Evolutionary conservation across 2,888 invertebrate genomes (phyloP).

Genomic region (Microplitis manilae): DNA sequence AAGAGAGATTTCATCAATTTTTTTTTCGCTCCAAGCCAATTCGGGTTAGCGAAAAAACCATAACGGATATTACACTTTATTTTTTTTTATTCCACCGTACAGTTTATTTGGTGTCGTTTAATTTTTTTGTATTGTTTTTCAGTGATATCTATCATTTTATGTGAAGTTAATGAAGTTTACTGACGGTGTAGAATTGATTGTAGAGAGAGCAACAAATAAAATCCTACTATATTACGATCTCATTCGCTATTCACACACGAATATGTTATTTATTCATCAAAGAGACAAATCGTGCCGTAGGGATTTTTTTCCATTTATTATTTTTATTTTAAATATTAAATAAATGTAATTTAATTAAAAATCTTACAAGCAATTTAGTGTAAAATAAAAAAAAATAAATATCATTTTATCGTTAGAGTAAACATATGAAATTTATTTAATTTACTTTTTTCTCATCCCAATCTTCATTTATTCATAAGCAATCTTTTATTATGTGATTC

Average conservation of each 20-base stretch:
- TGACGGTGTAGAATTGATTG: not conserved
- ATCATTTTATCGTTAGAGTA: not conserved
- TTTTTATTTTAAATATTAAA: not conserved
- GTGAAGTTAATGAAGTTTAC: not conserved
- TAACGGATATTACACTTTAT: not conserved
- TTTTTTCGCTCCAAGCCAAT: constrained; percentile 1
- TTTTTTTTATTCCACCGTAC: not conserved
- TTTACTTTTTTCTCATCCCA: not conserved
- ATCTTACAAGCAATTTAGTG: not conserved
- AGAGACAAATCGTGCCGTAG: not conserved
- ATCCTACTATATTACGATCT: not conserved
- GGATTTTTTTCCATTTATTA: not conserved
- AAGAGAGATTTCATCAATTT: not conserved
- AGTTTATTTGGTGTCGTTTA: not conserved
- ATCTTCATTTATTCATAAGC: not conserved
- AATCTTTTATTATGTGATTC: not conserved
- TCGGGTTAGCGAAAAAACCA: not conserved
- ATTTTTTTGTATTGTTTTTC: not conserved
- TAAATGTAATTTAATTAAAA: not conserved
- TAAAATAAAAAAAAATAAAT: not conserved
- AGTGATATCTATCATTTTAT: not conserved
- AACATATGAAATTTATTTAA: not conserved
- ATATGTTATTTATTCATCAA: not conserved
- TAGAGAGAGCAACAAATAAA: not conserved
- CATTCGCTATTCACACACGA: not conserved